Percentiles rank a stretch among this genome's conserved stretches.
phyloP scores from a whole-genome alignment of 2,888 invertebrate species.

The Pemphredon lugubris region DNA sequence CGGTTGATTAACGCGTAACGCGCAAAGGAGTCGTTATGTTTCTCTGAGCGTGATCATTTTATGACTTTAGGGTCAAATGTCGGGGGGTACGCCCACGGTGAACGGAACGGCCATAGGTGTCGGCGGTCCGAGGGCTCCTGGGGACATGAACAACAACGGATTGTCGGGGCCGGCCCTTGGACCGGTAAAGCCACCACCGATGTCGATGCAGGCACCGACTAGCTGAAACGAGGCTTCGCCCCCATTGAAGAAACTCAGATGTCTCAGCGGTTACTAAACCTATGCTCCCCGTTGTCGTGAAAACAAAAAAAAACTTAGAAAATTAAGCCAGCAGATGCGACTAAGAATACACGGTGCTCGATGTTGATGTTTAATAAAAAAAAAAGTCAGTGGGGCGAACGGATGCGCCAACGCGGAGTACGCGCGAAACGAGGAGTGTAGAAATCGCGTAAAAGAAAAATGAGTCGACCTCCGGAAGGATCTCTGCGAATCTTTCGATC shows the following conservation, averaged over 20 bases:
- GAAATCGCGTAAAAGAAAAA: background rate
- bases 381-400: background rate
- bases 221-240: slow-evolving; percentile 80
- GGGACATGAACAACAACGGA: slow-evolving; percentile 80
- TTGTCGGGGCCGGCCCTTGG: slow-evolving; percentile 77
- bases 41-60: slow-evolving; percentile 28
- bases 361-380: background rate
- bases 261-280: slow-evolving; percentile 78
- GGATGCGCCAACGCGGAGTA: background rate
- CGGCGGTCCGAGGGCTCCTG: slow-evolving; percentile 76
- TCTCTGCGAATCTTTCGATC: slow-evolving; percentile 27
- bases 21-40: too few relatives aligned
- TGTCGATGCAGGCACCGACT: slow-evolving; percentile 79
- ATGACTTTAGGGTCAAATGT: slow-evolving; percentile 76
- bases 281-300: slow-evolving; percentile 30
- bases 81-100: slow-evolving; percentile 73
- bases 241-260: slow-evolving; percentile 78
- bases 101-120: slow-evolving; percentile 76
- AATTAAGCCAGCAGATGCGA: slow-evolving; percentile 1
- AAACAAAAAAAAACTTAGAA: slow-evolving; percentile 8
- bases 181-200: slow-evolving; percentile 78
- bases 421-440: slow-evolving; percentile 3
- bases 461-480: slow-evolving; percentile 13
- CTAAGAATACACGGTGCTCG: slow-evolving; percentile 9
- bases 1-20: too few relatives aligned